A percentile compares a stretch with the other conserved stretches of the same genome.
These are phyloP conservation scores for Heteromormyrus szaboi DNA, from an alignment of 2,797 vertebrate genomes.

Conservation along the genomic window DNA sequence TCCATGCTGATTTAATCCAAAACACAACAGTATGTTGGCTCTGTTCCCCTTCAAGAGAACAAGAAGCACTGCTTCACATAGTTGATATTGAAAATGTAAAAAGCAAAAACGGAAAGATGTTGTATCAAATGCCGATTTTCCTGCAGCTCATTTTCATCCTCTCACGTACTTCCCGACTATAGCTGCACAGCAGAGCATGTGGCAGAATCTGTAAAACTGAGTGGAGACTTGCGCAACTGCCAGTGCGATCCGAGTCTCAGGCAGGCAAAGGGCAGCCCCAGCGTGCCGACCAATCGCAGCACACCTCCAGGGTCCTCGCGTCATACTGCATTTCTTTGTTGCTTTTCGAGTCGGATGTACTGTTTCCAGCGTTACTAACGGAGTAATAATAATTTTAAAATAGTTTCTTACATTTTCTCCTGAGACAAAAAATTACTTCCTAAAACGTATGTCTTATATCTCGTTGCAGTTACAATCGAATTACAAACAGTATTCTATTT, in stretches of 20 bases:
- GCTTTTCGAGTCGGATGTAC: not conserved
- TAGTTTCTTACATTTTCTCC: not conserved
- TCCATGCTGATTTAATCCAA: slow-evolving; percentile 13
- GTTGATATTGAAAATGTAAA: not conserved
- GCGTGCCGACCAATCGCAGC: not conserved
- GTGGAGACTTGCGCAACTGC: slow-evolving; percentile 19
- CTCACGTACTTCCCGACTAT: not conserved
- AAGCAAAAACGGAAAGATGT: not conserved
- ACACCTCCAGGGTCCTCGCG: not conserved
- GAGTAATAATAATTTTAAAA: not conserved
- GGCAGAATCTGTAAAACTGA: slow-evolving; percentile 11
- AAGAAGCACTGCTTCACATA: not conserved
- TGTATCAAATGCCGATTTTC: not conserved
- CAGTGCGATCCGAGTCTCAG: slow-evolving; percentile 11
- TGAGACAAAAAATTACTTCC: not conserved
- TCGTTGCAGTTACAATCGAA: not conserved
- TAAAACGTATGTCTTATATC: not conserved
- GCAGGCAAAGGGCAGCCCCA: slow-evolving; percentile 17
- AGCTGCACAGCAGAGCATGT: not conserved
- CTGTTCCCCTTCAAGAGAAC: not conserved
- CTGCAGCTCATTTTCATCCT: not conserved
- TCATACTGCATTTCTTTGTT: not conserved
- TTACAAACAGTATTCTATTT: not conserved
- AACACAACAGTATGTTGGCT: not conserved
- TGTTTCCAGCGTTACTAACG: not conserved